Evolutionary conservation across 2,797 vertebrate genomes (phyloP).

Genomic region (Crocidura indochinensis): DNA sequence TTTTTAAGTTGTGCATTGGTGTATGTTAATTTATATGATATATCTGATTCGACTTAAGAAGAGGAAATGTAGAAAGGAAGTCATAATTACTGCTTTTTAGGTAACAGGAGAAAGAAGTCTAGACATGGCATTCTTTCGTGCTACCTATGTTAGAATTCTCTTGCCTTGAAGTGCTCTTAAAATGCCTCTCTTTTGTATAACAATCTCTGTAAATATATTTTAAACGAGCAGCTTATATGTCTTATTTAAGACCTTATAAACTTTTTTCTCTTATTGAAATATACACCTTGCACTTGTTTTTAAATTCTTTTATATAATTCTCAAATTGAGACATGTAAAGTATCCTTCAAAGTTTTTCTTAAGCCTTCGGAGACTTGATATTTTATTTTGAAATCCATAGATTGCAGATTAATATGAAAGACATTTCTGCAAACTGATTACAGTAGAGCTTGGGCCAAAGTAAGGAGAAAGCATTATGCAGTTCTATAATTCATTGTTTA

Average conservation of each 20-base stretch:
- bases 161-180: constrained; percentile 66
- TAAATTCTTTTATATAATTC: constrained; percentile 50
- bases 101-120: constrained; percentile 27
- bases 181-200: constrained; percentile 17
- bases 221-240: constrained; percentile 20
- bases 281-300: constrained; percentile 22
- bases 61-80: constrained; percentile 29
- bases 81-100: constrained; percentile 47
- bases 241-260: constrained; percentile 56
- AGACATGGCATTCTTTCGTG: constrained; percentile 15
- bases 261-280: constrained; percentile 53
- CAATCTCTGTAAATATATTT: constrained; percentile 5
- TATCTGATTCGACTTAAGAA: constrained; percentile 45
- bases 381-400: constrained; percentile 44
- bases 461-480: not conserved
- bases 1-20: not conserved
- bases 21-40: not conserved
- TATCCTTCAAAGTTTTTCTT: constrained; percentile 51
- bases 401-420: constrained; percentile 46
- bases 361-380: not conserved
- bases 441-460: constrained; percentile 43
- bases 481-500: constrained; percentile 38
- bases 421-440: constrained; percentile 33
- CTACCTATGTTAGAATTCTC: constrained; percentile 38
- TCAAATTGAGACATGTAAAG: constrained; percentile 51